Evolutionary conservation across 2,888 invertebrate species (phyloP), one percentile per base, ranked within the genome.

Genomic region (Chaetoderma sp.): DNA sequence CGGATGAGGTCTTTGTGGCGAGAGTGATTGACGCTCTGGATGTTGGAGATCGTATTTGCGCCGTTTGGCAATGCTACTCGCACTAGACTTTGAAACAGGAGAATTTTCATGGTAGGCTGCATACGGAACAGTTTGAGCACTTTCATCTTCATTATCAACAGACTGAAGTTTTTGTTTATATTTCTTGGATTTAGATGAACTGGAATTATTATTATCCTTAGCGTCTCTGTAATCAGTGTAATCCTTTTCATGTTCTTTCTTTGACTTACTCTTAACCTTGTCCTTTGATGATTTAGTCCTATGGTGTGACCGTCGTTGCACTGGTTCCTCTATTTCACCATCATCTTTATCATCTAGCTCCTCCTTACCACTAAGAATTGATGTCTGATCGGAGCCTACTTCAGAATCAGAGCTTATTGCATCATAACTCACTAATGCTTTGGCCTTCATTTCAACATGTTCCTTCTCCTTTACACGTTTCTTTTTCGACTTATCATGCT

Each of bases 361-460:
- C 27, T n/a, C 39, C 18, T 50, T 50, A 27, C 52, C 13, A 27
- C 30, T 30, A 30, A n/a, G 28, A 13, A 28, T 42, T 16, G 27
- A 32, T 32, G 61, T 42, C 32, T 50, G 59, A 44, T 56, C 54
- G 30, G 73, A 67, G 3, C 74, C 65, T 23, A 78, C 71, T n/a
- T 78, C 79, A 10, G 79, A 78, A 60, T 80, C 81, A n/a, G 80
- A 81, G 70, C 79, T 80, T 21, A 82, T 77, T 63, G 79, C 80
- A 68, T 82, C 82, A 62, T 82, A 82, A 36, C 73, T 78, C 52
- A 80, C 67, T 58, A 67, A 71, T 16, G 74, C 69, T 52, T 72
- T 68, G 23, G 68, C 71, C 21, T 10, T 63, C 49, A 27, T 71
- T 58, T 36, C 57, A 50, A 21, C 65, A 60, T 56, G 68, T 68